phyloP scores from a whole-genome alignment of 53 echinoderm and acorn worm genomes.

The Patiria pectinifera region DNA sequence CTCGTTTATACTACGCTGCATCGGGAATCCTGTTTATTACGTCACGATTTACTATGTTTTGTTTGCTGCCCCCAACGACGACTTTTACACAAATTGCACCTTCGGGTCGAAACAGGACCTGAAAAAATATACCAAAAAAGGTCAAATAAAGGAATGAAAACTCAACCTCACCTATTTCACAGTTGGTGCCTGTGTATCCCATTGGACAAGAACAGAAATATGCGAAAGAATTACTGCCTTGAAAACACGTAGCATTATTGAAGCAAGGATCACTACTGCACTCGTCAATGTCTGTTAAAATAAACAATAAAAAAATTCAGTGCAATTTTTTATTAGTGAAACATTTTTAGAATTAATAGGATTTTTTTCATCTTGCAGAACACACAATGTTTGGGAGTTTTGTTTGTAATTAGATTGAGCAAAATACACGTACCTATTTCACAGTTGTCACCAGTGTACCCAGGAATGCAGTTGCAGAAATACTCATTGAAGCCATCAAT shows the following conservation, averaged over 20 bases:
- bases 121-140: neutral
- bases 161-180: constrained; percentile 40
- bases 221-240: constrained; percentile 1
- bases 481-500: constrained; percentile 65
- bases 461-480: constrained; percentile 69
- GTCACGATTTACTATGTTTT: too few species aligned
- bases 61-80: too few species aligned
- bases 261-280: constrained; percentile 50
- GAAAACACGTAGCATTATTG: constrained; percentile 41
- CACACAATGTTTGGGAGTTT: too few species aligned
- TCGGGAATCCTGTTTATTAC: too few species aligned
- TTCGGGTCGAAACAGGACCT: too few species aligned
- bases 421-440: constrained; percentile 58
- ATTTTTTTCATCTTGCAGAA: too few species aligned
- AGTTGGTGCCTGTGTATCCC: constrained; percentile 60
- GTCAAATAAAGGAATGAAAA: neutral
- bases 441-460: constrained; percentile 76
- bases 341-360: too few species aligned
- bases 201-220: constrained; percentile 22
- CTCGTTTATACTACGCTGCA: too few species aligned
- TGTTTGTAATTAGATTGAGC: neutral
- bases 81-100: too few species aligned
- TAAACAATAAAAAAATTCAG: neutral
- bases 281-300: constrained; percentile 29
- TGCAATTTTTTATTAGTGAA: neutral